Conservation (phyloP, 2,113 vertebrate genomes). For the Gobio gobio region DNA sequence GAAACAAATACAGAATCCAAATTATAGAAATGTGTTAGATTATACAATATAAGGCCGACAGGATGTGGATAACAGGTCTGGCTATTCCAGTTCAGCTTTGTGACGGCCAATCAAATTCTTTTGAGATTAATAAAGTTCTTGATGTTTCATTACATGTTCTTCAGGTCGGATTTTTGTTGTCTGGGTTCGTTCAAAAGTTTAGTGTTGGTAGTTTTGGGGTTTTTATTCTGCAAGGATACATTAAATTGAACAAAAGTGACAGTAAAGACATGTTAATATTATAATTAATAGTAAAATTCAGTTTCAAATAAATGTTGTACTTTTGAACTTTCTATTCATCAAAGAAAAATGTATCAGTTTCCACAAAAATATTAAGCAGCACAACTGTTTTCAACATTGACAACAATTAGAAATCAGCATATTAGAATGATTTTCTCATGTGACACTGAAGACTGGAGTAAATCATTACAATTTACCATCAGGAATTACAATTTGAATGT, state of each 20-base stretch:
- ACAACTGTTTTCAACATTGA: not conserved
- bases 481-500: not conserved
- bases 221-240: no score
- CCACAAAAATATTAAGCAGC: not conserved
- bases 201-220: no score
- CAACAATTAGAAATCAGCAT: not conserved
- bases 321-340: not conserved
- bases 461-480: not conserved
- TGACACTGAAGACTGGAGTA: not conserved
- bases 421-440: not conserved
- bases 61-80: not conserved
- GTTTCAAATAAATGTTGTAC: not conserved
- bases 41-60: not conserved
- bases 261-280: no score
- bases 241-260: no score
- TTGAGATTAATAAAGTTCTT: not conserved
- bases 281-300: not conserved
- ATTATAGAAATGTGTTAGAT: not conserved
- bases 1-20: slow-evolving; percentile 27
- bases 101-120: not conserved
- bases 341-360: not conserved
- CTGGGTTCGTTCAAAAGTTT: no score
- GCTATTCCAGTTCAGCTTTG: not conserved
- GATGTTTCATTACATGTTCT: not conserved
- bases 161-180: no score